phyloP scores from a whole-genome alignment of 2,797 vertebrate genomes.

The Scolopax bukidnonensis region DNA sequence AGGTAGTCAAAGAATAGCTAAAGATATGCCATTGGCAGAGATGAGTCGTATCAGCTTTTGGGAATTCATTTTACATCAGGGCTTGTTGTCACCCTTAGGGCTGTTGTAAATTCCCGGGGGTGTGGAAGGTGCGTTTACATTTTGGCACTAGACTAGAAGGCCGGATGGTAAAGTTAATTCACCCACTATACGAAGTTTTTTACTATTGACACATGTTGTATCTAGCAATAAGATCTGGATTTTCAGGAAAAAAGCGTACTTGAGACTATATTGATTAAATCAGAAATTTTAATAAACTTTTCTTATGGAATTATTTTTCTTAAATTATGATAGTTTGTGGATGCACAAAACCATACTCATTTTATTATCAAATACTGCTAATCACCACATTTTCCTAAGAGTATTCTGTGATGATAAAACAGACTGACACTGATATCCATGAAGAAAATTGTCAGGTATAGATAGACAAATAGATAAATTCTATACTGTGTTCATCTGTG shows the following conservation, averaged over 20 bases:
- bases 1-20: neutral
- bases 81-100: neutral
- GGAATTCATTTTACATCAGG: neutral
- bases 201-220: neutral
- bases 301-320: neutral
- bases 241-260: neutral
- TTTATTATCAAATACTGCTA: neutral
- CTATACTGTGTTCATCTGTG: neutral
- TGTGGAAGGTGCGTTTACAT: neutral
- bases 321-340: neutral
- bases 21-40: neutral
- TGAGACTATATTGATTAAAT: neutral
- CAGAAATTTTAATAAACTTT: neutral
- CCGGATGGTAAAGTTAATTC: neutral
- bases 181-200: neutral
- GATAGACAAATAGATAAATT: neutral
- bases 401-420: neutral
- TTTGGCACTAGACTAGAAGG: neutral
- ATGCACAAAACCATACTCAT: fast-evolving
- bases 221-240: neutral
- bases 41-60: neutral
- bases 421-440: neutral
- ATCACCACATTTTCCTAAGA: neutral
- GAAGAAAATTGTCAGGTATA: neutral
- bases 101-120: neutral